Conservation (phyloP, 2,113 vertebrate species). For the Carollia perspicillata region DNA sequence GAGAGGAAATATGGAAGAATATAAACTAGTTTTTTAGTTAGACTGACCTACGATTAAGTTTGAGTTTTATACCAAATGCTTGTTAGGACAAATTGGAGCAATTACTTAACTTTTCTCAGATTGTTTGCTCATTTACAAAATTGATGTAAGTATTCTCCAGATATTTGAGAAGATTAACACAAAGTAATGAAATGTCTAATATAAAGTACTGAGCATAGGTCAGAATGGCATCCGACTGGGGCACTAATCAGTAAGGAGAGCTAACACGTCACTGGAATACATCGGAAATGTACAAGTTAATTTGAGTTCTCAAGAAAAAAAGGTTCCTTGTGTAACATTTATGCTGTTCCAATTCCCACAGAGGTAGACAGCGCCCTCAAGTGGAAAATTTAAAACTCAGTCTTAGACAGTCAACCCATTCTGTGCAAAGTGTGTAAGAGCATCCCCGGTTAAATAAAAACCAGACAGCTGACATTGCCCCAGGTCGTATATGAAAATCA, state of each 20-base stretch:
- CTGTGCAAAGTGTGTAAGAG: background rate
- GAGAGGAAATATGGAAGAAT: background rate
- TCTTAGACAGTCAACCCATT: background rate
- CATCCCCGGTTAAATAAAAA: background rate
- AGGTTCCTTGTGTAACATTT: background rate
- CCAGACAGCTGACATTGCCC: background rate
- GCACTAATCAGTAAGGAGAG: background rate
- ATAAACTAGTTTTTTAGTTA: background rate
- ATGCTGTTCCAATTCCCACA: background rate
- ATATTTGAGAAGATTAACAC: conserved; percentile 11
- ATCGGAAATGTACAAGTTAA: background rate
- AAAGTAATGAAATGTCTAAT: conserved; percentile 1
- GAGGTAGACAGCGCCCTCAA: conserved; percentile 56
- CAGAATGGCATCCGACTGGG: background rate
- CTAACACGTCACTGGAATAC: background rate
- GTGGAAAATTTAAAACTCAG: conserved; percentile 41
- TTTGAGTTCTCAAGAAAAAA: background rate
- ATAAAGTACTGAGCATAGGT: background rate
- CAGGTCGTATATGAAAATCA: background rate
- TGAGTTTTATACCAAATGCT: background rate
- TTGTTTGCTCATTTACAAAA: background rate
- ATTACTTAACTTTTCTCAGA: conserved; percentile 8
- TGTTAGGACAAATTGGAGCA: background rate
- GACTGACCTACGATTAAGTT: background rate
- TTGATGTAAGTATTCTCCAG: conserved; percentile 4